These are phyloP conservation scores for Amniataba percoides DNA, from an alignment of 2,797 vertebrate species.

Conservation along the genomic window DNA sequence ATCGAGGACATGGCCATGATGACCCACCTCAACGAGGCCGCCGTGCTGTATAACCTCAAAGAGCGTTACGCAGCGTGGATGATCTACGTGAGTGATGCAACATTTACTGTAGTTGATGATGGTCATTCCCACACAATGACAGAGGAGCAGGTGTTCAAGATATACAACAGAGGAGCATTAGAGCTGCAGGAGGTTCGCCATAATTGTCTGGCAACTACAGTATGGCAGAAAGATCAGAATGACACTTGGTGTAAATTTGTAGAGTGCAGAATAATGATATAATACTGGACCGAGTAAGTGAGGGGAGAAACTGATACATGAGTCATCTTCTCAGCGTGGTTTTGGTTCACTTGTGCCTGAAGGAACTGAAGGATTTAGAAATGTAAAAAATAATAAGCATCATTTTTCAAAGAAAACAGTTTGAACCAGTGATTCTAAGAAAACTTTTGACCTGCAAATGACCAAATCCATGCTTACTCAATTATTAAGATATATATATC, in stretches of 20 bases:
- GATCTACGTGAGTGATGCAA: conserved; percentile 81
- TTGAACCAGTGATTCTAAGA: neutral
- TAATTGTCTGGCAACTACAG: no score
- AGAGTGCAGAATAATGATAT: no score
- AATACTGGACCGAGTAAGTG: no score
- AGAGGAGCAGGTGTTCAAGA: neutral
- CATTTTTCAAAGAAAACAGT: neutral
- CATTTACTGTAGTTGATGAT: conserved; percentile 13
- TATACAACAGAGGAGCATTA: neutral
- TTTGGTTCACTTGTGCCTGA: no score
- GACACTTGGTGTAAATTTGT: no score
- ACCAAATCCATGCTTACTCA: neutral
- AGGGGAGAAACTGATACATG: no score
- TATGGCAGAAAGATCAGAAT: no score
- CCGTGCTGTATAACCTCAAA: conserved; percentile 90
- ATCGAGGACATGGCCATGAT: conserved; percentile 84
- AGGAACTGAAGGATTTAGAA: neutral
- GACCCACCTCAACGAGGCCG: conserved; percentile 81
- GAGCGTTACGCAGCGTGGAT: conserved; percentile 90
- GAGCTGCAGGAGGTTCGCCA: neutral
- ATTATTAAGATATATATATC: no score
- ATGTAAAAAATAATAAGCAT: neutral
- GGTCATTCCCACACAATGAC: conserved; percentile 12
- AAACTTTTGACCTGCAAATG: neutral
- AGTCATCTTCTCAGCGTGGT: no score